These are phyloP conservation scores for Eonycteris spelaea DNA, from an alignment of 2,113 vertebrate genomes.

Conservation along the genomic window DNA sequence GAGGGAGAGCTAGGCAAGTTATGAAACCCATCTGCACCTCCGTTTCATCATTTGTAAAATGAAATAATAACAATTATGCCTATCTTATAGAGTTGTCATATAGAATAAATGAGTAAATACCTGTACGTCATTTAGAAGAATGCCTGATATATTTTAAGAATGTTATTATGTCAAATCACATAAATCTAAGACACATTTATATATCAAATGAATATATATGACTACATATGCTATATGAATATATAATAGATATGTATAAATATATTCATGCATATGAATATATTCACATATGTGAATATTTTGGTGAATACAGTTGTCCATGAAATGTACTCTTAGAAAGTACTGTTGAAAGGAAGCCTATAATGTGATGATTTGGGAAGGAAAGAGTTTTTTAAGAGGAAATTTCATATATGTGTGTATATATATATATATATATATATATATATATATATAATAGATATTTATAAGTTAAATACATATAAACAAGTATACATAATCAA, in stretches of 20 bases:
- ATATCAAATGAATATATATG: neutral
- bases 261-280: neutral
- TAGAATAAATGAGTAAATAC: neutral
- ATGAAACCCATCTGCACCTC: neutral
- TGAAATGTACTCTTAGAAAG: neutral
- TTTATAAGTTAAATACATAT: neutral
- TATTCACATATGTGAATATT: neutral
- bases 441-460: neutral
- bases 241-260: neutral
- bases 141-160: neutral
- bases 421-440: neutral
- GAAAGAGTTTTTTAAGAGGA: neutral
- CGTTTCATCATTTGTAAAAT: neutral
- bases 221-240: neutral
- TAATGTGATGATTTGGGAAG: constrained; percentile 7
- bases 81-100: neutral
- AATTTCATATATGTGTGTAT: neutral
- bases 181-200: neutral
- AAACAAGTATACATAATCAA: neutral
- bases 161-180: neutral
- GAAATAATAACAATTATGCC: neutral
- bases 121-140: neutral
- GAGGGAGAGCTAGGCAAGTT: neutral
- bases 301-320: neutral
- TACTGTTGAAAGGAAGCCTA: neutral